phyloP scores from a whole-genome alignment of 2,113 vertebrate genomes.

The Megaleporinus macrocephalus region DNA sequence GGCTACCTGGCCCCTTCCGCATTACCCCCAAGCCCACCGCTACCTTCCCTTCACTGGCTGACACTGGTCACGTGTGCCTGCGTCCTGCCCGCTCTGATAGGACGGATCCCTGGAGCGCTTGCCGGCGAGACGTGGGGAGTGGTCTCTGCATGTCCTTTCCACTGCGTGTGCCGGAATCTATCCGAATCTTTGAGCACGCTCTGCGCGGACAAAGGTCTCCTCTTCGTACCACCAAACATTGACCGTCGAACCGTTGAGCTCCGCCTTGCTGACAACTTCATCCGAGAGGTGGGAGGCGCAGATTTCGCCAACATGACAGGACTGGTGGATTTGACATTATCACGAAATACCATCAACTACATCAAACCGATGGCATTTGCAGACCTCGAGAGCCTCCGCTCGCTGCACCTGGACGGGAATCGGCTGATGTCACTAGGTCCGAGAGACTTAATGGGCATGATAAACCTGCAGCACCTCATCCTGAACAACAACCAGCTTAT shows the following conservation, averaged over 20 bases:
- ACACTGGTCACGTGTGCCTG: slow-evolving; percentile 79
- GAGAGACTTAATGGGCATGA: slow-evolving; percentile 81
- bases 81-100: slow-evolving; percentile 71
- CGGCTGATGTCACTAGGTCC: slow-evolving; percentile 80
- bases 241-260: slow-evolving; percentile 91
- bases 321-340: slow-evolving; percentile 89
- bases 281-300: slow-evolving; percentile 82
- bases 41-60: slow-evolving; percentile 70
- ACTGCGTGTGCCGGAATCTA: slow-evolving; percentile 91
- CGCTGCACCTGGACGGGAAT: slow-evolving; percentile 89
- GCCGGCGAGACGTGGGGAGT: slow-evolving; percentile 82
- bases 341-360: slow-evolving; percentile 86
- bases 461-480: slow-evolving; percentile 90
- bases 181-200: slow-evolving; percentile 91
- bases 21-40: slow-evolving; percentile 53
- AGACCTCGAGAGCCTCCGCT: slow-evolving; percentile 89
- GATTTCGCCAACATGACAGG: slow-evolving; percentile 92
- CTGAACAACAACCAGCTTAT: slow-evolving; percentile 89
- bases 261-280: slow-evolving; percentile 91
- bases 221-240: slow-evolving; percentile 88
- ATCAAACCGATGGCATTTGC: slow-evolving; percentile 85
- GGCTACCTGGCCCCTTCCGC: slow-evolving; percentile 59
- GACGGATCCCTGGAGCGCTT: slow-evolving; percentile 54
- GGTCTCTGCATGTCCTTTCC: slow-evolving; percentile 85
- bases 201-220: slow-evolving; percentile 90